Evolutionary conservation across 35 echinoderm and acorn worm genomes (phyloP).

Genomic region (Apostichopus parvimensis): DNA sequence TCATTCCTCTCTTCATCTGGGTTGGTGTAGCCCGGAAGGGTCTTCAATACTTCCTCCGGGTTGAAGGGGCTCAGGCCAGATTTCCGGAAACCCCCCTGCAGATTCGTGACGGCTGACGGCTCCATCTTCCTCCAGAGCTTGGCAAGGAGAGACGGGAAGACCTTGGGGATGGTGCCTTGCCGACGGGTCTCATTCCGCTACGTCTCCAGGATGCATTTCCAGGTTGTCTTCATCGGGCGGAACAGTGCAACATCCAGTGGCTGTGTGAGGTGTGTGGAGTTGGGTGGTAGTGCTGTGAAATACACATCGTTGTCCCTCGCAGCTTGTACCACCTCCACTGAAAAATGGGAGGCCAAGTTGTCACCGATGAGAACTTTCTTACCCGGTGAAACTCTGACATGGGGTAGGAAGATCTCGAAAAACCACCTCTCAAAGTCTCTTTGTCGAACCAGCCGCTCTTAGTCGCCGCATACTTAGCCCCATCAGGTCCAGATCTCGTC

Average conservation of each 20-base stretch:
- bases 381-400: not conserved
- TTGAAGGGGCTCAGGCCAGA: not conserved
- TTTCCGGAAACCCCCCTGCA: not conserved
- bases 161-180: conserved; percentile 12
- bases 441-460: conserved; percentile 45
- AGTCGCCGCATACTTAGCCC: conserved; percentile 36
- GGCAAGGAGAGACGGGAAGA: conserved; percentile 8
- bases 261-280: not conserved
- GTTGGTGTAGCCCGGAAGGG: not conserved
- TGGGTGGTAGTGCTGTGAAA: conserved; percentile 19
- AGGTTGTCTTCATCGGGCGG: not conserved
- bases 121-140: conserved; percentile 5
- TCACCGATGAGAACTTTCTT: conserved; percentile 33
- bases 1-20: not conserved
- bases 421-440: conserved; percentile 52
- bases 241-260: not conserved
- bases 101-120: not conserved
- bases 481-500: conserved; percentile 18
- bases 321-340: conserved; percentile 35
- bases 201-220: not conserved
- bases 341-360: conserved; percentile 46
- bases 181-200: not conserved
- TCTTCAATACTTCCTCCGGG: conserved; percentile 3
- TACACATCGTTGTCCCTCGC: conserved; percentile 32
- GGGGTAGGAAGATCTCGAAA: conserved; percentile 12